phyloP scores from a whole-genome alignment of 2,888 invertebrate genomes.

The Lithosia quadra region DNA sequence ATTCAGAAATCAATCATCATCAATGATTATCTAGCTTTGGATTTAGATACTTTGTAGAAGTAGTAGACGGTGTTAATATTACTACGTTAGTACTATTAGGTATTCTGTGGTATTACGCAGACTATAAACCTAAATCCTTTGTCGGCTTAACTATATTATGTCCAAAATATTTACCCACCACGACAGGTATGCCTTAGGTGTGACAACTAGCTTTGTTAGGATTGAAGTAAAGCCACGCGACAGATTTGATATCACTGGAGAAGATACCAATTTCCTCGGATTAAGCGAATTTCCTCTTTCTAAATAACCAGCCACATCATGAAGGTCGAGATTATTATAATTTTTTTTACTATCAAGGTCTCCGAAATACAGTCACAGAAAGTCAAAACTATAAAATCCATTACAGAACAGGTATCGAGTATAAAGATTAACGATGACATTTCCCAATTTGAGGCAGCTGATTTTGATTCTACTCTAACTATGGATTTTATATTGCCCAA shows the following conservation, averaged over 20 bases:
- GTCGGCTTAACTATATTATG: not conserved
- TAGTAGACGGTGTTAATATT: not conserved
- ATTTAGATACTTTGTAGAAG: not conserved
- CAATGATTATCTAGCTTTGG: not conserved
- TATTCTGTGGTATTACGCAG: too few species aligned
- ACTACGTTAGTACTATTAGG: too few species aligned
- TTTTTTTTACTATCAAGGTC: not conserved
- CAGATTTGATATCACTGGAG: not conserved
- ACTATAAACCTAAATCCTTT: not conserved
- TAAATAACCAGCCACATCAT: not conserved
- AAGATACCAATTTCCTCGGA: not conserved
- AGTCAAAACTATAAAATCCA: too few species aligned
- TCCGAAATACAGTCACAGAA: too few species aligned
- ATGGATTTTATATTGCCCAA: too few species aligned
- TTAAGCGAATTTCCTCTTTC: not conserved
- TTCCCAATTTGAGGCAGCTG: too few species aligned
- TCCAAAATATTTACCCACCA: not conserved
- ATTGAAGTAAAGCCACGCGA: conserved; percentile 1
- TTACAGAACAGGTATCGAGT: too few species aligned
- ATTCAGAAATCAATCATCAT: too few species aligned
- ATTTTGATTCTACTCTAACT: too few species aligned
- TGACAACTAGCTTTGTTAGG: not conserved
- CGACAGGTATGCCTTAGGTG: not conserved
- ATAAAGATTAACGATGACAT: too few species aligned
- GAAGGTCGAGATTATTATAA: not conserved